phyloP scores from a whole-genome alignment of 2,113 vertebrate genomes.

The Guaruba guarouba region DNA sequence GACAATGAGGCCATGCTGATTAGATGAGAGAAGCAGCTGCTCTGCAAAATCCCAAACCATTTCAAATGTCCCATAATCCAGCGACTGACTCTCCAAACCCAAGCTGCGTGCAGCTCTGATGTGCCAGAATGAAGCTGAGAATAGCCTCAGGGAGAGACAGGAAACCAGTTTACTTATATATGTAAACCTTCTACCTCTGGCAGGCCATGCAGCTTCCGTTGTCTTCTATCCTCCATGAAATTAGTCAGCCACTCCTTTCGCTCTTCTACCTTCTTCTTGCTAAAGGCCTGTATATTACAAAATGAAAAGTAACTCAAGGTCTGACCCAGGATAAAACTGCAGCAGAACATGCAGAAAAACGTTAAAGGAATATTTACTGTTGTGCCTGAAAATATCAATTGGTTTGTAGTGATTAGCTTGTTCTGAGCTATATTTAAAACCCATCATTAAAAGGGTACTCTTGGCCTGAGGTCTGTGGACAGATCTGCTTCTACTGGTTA shows the following conservation, averaged over 20 bases:
- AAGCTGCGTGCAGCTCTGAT: not conserved
- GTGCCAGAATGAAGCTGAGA: not conserved
- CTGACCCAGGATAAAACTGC: not conserved
- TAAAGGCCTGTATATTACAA: constrained; percentile 87
- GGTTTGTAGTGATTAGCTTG: constrained; percentile 30
- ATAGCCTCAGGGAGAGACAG: not conserved
- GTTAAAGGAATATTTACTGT: constrained; percentile 3
- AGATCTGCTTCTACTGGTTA: constrained; percentile 9
- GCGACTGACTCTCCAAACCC: not conserved
- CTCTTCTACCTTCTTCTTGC: constrained; percentile 95
- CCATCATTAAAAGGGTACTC: constrained; percentile 44
- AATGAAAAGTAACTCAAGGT: constrained; percentile 1
- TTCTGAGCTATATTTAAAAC: constrained; percentile 39
- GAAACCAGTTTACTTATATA: constrained; percentile 13
- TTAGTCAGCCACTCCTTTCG: constrained; percentile 97
- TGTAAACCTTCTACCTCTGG: constrained; percentile 83
- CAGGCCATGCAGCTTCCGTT: constrained; percentile 89
- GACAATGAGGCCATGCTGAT: not conserved
- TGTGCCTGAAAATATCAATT: constrained; percentile 43
- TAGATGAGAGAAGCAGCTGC: not conserved
- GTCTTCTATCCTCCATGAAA: constrained; percentile 91
- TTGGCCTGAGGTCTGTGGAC: constrained; percentile 7
- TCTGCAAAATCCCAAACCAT: not conserved
- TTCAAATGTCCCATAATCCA: not conserved
- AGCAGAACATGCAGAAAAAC: not conserved